Evolutionary conservation across 2,797 vertebrate genomes (phyloP).

Genomic region (Coreius guichenoti): DNA sequence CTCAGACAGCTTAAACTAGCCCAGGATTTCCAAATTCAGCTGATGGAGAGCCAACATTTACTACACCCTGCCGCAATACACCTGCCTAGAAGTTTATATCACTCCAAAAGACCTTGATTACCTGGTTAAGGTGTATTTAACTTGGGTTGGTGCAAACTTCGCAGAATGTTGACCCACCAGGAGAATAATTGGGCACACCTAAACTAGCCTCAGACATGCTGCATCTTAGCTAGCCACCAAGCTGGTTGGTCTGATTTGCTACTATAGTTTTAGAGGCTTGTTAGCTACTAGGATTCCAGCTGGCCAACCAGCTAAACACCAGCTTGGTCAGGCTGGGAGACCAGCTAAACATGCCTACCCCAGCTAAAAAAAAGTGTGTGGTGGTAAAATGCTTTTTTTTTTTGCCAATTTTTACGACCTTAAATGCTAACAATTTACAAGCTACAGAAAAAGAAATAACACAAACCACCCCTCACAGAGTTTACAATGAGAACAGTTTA

Average conservation of each 20-base stretch:
- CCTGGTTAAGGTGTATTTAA: background rate
- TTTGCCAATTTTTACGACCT: background rate
- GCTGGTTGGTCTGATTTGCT: background rate
- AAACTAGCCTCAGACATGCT: background rate
- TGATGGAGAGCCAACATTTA: background rate
- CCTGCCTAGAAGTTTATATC: background rate
- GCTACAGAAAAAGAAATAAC: background rate
- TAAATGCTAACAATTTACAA: background rate
- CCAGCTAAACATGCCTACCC: background rate
- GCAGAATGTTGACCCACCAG: background rate
- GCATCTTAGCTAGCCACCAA: background rate
- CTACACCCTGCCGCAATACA: background rate
- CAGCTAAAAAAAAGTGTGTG: background rate
- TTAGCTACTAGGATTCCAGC: background rate
- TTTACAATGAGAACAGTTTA: constrained; percentile 3
- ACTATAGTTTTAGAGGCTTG: background rate
- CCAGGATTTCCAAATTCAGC: background rate
- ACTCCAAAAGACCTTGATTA: background rate
- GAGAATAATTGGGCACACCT: background rate
- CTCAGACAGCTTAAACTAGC: background rate
- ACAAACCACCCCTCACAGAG: background rate
- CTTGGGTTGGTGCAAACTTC: background rate
- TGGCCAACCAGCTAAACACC: background rate
- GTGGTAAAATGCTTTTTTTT: background rate
- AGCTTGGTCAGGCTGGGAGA: background rate